Base-by-base conservation (phyloP, 2,888 invertebrate genomes). In the Acronicta psi region DNA sequence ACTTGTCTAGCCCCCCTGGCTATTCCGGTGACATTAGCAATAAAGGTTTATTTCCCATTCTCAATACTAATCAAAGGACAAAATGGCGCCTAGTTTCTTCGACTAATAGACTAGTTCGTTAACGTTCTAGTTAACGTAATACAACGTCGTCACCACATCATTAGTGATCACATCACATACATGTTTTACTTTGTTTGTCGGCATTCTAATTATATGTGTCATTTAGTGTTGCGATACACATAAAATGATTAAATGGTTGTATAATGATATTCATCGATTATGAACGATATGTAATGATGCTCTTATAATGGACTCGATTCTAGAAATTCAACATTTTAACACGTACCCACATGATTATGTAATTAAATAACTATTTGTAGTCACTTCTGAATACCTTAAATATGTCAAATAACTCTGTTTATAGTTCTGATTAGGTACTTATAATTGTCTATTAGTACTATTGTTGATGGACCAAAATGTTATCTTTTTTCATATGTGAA, bases 81-180 rank as follows among this genome's bases (percentile, higher is more conserved):
- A 34, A 34, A 34, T n/a, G 34, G 34, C 34, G 42, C 9, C 17
- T 10, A 23, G 9, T 34, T n/a, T 31, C 61, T 38, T 40, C 9
- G 14, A 46, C 34, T 43, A 25, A 41, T 55, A 4, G 7, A 18
- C 10, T 17, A 14, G 11, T 10, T 17, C 34, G 45, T 59, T 65
- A 41, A n/a, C n/a, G n/a, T n/a, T 37, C 37, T 18, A 18, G 5
- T 38, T 16, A n/a, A 34, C 8, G 37, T 36, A 20, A 18, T 17
- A 38, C 42, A 31, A 42, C 51, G 44, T 69, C 41, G 52, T 17
- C 7, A 69, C 69, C 57, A n/a, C 69, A 62, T 43, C 69, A 62
- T 66, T 62, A 45, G 25, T 20, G 9, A 36, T 44, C 56, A 44
- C 51, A 53, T 20, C 9, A 41, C 37, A 45, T 36, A 49, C 57